These are phyloP conservation scores for Pseudomyrmex dendroicus DNA, from an alignment of 1,140 invertebrate genomes.

Conservation along the genomic window DNA sequence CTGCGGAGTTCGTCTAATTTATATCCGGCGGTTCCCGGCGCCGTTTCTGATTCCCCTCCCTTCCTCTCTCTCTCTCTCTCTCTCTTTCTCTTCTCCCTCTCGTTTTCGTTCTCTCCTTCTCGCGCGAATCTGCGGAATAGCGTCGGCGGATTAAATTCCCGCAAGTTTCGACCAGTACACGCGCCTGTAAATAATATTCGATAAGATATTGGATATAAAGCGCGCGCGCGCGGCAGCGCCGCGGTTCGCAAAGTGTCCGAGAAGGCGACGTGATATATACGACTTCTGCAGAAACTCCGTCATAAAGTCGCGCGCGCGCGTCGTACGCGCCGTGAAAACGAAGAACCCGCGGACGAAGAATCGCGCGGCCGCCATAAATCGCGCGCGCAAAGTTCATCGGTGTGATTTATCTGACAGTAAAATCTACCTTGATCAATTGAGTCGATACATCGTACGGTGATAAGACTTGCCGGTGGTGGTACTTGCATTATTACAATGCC, in stretches of 20 bases:
- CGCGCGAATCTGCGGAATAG: slow-evolving; percentile 27
- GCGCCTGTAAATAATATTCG: slow-evolving; percentile 73
- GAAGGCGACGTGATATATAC: slow-evolving; percentile 58
- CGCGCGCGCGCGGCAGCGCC: slow-evolving; percentile 15
- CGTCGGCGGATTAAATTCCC: slow-evolving; percentile 68
- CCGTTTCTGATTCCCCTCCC: neutral
- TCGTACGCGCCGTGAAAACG: slow-evolving; percentile 59
- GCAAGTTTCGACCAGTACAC: slow-evolving; percentile 63
- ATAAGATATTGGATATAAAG: slow-evolving; percentile 66
- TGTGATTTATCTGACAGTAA: slow-evolving; percentile 44
- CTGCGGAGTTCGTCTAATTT: slow-evolving; percentile 74
- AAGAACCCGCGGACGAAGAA: slow-evolving; percentile 24
- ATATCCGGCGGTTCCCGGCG: slow-evolving; percentile 69
- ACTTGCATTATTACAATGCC: slow-evolving; percentile 24
- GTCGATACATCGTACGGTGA: slow-evolving; percentile 35
- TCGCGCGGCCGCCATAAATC: slow-evolving; percentile 19
- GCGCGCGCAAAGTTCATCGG: slow-evolving; percentile 28
- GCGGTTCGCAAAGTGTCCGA: slow-evolving; percentile 17
- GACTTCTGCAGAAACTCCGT: slow-evolving; percentile 67
- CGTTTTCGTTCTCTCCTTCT: no score
- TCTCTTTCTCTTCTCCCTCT: no score
- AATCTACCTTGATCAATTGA: slow-evolving; percentile 44
- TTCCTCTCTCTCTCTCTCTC: no score
- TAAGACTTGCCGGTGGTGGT: neutral
- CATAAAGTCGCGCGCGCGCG: slow-evolving; percentile 48